phyloP scores from a whole-genome alignment of 2,113 vertebrate genomes.

The Polypterus bichir region DNA sequence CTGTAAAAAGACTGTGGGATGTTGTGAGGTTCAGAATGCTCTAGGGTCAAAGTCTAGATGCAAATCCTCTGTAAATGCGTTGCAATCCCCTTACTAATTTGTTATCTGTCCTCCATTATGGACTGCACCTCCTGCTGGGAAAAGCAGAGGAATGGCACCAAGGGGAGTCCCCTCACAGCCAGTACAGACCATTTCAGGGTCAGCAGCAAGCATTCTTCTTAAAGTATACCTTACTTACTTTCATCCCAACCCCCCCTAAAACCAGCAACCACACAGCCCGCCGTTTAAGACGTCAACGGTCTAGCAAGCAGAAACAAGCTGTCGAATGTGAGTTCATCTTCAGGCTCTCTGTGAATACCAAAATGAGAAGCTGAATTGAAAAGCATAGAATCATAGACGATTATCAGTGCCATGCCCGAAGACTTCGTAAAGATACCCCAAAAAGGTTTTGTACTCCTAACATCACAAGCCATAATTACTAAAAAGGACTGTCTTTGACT shows the following conservation, averaged over 20 bases:
- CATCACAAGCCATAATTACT: too few species aligned
- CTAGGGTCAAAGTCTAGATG: neutral
- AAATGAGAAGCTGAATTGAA: too few species aligned
- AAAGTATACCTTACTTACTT: neutral
- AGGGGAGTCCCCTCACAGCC: constrained; percentile 40
- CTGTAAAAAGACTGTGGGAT: too few species aligned
- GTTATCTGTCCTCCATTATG: neutral
- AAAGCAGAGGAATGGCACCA: constrained; percentile 37
- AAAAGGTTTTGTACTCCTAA: too few species aligned
- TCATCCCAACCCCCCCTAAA: neutral
- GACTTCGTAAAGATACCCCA: too few species aligned
- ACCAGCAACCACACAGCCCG: neutral
- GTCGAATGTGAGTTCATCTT: too few species aligned
- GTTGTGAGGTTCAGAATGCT: too few species aligned
- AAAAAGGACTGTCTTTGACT: too few species aligned
- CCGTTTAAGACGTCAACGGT: neutral
- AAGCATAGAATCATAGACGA: too few species aligned
- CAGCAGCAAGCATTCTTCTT: neutral
- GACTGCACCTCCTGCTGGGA: neutral
- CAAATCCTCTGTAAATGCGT: constrained; percentile 1
- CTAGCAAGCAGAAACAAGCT: neutral
- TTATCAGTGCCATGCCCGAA: too few species aligned
- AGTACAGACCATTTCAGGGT: constrained; percentile 42
- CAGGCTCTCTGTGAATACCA: too few species aligned
- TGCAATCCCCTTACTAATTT: neutral